A percentile compares a stretch with the other conserved stretches of the same genome.
phyloP scores from a whole-genome alignment of 2,113 vertebrate species.

The Neolamprologus modestus region DNA sequence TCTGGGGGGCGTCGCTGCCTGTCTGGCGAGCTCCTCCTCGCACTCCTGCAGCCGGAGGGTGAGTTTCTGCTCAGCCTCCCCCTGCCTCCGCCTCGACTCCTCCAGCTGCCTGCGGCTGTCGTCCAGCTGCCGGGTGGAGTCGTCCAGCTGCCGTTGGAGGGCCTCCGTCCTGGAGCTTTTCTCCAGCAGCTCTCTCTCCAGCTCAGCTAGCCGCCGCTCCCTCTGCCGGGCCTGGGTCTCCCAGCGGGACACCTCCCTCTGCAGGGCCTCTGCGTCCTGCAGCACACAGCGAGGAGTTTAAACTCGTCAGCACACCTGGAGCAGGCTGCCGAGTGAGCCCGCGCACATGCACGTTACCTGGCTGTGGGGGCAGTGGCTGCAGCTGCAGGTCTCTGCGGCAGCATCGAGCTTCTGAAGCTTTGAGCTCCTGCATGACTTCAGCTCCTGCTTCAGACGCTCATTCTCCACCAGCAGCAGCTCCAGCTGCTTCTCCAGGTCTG shows the following conservation, averaged over 20 bases:
- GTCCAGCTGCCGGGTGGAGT: constrained; percentile 74
- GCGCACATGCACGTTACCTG: constrained; percentile 60
- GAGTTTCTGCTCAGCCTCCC: constrained; percentile 76
- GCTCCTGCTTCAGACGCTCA: constrained; percentile 82
- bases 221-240: constrained; percentile 73
- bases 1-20: constrained; percentile 72
- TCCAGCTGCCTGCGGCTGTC: constrained; percentile 73
- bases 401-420: constrained; percentile 63
- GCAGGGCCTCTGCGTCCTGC: constrained; percentile 48
- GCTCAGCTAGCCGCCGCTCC: constrained; percentile 69
- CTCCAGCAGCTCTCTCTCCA: constrained; percentile 77
- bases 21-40: constrained; percentile 77
- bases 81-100: constrained; percentile 72
- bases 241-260: constrained; percentile 37
- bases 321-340: neutral
- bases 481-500: constrained; percentile 88
- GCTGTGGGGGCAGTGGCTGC: constrained; percentile 66
- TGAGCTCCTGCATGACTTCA: constrained; percentile 72
- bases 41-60: constrained; percentile 75
- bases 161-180: constrained; percentile 55
- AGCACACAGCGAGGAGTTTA: neutral
- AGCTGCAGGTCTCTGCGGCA: neutral
- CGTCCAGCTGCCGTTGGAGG: constrained; percentile 79
- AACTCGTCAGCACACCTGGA: neutral
- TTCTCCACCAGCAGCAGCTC: constrained; percentile 88